Base-by-base conservation (phyloP, 2,113 vertebrate species). In the Cyanoderma ruficeps region DNA sequence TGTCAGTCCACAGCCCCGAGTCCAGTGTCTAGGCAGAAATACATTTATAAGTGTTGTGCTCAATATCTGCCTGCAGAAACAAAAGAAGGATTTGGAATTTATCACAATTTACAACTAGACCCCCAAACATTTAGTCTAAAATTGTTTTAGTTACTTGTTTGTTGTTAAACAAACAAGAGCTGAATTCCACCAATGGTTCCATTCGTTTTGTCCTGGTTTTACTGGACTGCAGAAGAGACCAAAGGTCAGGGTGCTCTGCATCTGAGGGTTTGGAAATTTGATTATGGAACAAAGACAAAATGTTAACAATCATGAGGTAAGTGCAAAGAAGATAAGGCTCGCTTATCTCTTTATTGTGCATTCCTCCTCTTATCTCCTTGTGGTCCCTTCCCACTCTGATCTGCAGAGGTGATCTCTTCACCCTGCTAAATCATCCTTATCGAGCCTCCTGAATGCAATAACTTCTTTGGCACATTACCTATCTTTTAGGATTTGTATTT, bases 391-490 rank as follows among this genome's bases (percentile, higher is more conserved):
- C 79, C 47, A 78, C 46, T 81, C 33, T 81, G 87, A 88, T 94
- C 90, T 67, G 64, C 83, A 83, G 85, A 90, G 85, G 68, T 95
- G 92, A 92, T 96, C 93, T 94, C 77, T 95, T 92, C 82, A 89
- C 95, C 89, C 82, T 93, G 94, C 68, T 96, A 96, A 96, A 92
- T 93, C 90, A 94, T n/a, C 84, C 87, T 93, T 91, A 95, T 96
- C 94, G 27, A 83, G 82, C 20, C 83, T 85, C 55, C 80, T 56
- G 85, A 94, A 93, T 90, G 92, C 90, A 95, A 90, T 93, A 94
- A 96, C 82, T 90, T 94, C 87, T 92, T 91, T 92, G 92, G 79
- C 74, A 87, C 92, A 94, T 92, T 86, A 90, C 75, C 88, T 72
- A 88, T 88, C 94, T 96, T 95, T 88, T 33, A 93, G 87, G 85